Evolutionary conservation across 1,140 invertebrate species (phyloP), one percentile per base, ranked within the genome.

Genomic region (Mycetomoellerius zeteki): DNA sequence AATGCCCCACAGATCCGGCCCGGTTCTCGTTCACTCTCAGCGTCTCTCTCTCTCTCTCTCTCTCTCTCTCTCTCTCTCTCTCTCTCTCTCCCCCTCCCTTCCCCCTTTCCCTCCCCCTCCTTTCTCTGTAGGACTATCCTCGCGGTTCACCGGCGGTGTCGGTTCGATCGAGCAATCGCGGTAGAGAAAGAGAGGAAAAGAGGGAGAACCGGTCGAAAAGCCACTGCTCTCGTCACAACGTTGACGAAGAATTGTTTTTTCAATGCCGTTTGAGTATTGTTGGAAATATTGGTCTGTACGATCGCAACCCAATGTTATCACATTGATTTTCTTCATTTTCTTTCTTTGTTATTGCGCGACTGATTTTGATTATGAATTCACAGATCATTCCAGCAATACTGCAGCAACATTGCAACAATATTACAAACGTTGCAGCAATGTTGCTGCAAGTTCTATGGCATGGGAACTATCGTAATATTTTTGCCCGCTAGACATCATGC

Each of bases 91-190:
- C 7, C 33, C n/a, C n/a, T n/a, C n/a, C n/a, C n/a, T n/a, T n/a
- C n/a, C n/a, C n/a, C n/a, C n/a, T n/a, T n/a, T n/a, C n/a, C n/a
- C n/a, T n/a, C n/a, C n/a, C n/a, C 69, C 71, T 27, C 19, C 77
- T 16, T 71, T 75, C 58, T 50, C 30, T 8, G 14, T 50, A 56
- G 43, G 1, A 56, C 21, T 27, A 12, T 64, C 24, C 73, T 56
- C 16, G 52, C 37, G n/a, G 50, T 21, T 72, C 62, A 24, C n/a
- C 10, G 37, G 12, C 85, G 58, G 7, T 60, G 64, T 62, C 78
- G 58, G 75, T 81, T 75, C 89, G 86, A 90, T 86, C 76, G 86
- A 91, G 89, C 89, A 91, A 27, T 91, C 89, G 80, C 33, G 47
- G 14, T 14, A 19, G 30, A 8, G 50, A 52, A 21, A 60, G 16